A percentile compares a stretch with the other conserved stretches of the same genome.
phyloP scores from a whole-genome alignment of 2,797 vertebrate species.

The Poecilia picta region DNA sequence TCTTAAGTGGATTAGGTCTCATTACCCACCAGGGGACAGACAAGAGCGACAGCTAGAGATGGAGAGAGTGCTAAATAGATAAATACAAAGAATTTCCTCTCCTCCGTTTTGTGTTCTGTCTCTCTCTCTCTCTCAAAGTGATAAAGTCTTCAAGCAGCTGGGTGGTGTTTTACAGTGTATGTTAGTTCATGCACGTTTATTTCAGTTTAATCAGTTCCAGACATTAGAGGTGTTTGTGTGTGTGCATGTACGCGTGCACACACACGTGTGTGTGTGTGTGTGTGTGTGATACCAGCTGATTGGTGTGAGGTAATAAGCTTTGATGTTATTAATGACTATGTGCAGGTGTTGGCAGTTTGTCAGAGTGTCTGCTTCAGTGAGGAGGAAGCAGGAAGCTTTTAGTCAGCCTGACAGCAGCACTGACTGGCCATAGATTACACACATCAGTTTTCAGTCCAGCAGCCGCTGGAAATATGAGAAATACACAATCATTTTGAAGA shows the following conservation, averaged over 20 bases:
- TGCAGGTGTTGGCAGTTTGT: conserved; percentile 55
- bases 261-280: conserved; percentile 11
- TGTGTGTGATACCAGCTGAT: conserved; percentile 45
- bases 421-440: conserved; percentile 21
- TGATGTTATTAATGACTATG: conserved; percentile 59
- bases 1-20: conserved; percentile 72
- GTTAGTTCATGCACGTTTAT: conserved; percentile 35
- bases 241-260: conserved; percentile 25
- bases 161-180: conserved; percentile 56
- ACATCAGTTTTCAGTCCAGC: background rate
- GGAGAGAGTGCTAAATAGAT: conserved; percentile 63
- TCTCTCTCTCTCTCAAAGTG: conserved; percentile 58
- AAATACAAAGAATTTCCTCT: conserved; percentile 69
- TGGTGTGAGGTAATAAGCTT: conserved; percentile 53
- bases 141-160: conserved; percentile 52
- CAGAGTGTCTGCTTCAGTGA: conserved; percentile 7
- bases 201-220: conserved; percentile 55
- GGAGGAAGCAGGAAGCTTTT: conserved; percentile 53
- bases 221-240: conserved; percentile 26
- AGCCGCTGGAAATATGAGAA: background rate
- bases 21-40: conserved; percentile 70
- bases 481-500: background rate
- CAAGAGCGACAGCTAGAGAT: conserved; percentile 11
- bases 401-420: conserved; percentile 53
- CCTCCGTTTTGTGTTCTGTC: conserved; percentile 26